phyloP scores from a whole-genome alignment of 2,113 vertebrate genomes.

The Heterotis niloticus region DNA sequence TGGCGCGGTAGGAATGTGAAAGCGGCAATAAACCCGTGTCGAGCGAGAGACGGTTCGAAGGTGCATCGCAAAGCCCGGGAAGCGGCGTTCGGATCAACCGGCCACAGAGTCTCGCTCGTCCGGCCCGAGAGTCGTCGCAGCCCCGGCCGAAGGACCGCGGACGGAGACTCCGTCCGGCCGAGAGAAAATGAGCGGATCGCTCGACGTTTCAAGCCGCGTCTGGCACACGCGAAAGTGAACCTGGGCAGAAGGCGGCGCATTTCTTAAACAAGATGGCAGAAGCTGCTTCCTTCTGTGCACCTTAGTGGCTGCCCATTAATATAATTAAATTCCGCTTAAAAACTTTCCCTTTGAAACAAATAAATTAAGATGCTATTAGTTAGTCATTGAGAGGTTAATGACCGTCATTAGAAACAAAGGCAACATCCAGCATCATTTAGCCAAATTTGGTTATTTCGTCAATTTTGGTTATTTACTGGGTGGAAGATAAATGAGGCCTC shows the following conservation, averaged over 20 bases:
- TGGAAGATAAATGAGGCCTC: conserved; percentile 88
- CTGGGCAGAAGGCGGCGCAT: background rate
- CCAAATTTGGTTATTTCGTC: conserved; percentile 97
- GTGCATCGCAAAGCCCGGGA: too few species aligned
- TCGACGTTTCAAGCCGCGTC: background rate
- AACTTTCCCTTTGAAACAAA: conserved; percentile 71
- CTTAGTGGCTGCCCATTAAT: conserved; percentile 61
- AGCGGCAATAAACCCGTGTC: too few species aligned
- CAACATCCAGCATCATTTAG: conserved; percentile 89
- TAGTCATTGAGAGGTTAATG: conserved; percentile 85
- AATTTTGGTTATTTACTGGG: conserved; percentile 96
- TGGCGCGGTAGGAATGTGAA: too few species aligned
- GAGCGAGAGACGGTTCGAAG: too few species aligned
- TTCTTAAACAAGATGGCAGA: background rate
- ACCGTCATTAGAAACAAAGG: conserved; percentile 82
- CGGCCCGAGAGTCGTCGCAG: background rate
- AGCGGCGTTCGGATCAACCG: too few species aligned
- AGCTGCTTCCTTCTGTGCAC: conserved; percentile 43
- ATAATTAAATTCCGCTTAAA: conserved; percentile 67
- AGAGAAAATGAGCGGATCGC: background rate
- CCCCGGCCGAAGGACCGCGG: background rate
- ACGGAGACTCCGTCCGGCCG: background rate
- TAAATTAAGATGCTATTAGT: conserved; percentile 80
- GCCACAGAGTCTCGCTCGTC: too few species aligned
- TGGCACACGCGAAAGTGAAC: background rate